Evolutionary conservation across 2,888 invertebrate species (phyloP), one percentile per base, ranked within the genome.

Genomic region (Beris chalybata): DNA sequence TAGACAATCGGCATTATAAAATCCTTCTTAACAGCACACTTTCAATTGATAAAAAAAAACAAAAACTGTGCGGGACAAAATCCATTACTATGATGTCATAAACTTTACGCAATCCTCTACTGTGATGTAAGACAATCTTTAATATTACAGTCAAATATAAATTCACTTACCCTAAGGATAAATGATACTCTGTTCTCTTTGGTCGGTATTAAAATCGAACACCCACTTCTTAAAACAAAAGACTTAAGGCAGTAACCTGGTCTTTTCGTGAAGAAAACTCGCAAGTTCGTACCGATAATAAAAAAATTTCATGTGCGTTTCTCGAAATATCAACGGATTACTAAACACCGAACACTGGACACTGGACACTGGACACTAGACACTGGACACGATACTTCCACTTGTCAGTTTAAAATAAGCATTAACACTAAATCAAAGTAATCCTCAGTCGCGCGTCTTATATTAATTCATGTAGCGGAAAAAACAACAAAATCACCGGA

Each of bases 391-490:
- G 50, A 50, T 32, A 38, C 52, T 50, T 61, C 61, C 61, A 61
- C 61, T 61, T 61, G 61, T 61, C 61, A 50, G 61, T 61, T 52
- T 13, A 50, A 52, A 50, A 61, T 61, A 47, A 61, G 13, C 61
- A 43, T 32, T 50, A 32, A 43, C 43, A 61, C 61, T 61, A 61
- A 61, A 50, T 61, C 22, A 15, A 31, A 31, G 38, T 61, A 30
- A n/a, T 13, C 61, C 52, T 7, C 50, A 30, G 61, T 52, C 43
- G 22, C 12, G 52, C 30, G 52, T 61, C 61, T 61, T 61, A 61
- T 61, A 61, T 61, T 22, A 61, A 61, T 52, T 61, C 61, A 50
- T 11, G 11, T 29, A 9, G 38, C 52, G 22, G 7, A 50, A 52
- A 61, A 61, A 61, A 61, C 50, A 59, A 31, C 58, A 55, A 50